A percentile compares a stretch with the other conserved stretches of the same genome.
Evolutionary conservation across 2,797 vertebrate species (phyloP).

Genomic region (Aulostomus chinensis): DNA sequence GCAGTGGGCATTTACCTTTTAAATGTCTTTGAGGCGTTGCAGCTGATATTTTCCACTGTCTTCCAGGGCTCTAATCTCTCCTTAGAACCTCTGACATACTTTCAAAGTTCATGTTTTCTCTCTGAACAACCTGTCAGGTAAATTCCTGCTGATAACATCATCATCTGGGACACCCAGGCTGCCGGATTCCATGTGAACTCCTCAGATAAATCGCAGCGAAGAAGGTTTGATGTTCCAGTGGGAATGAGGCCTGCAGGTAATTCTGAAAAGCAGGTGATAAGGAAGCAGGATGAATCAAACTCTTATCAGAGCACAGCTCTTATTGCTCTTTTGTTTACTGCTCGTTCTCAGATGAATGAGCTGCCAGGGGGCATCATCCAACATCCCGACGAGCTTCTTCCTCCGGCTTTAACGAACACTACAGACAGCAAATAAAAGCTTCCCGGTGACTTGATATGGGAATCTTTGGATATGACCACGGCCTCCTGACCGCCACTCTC

Average conservation of each 20-base stretch:
- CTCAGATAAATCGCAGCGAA: constrained; percentile 3
- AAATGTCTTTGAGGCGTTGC: too few relatives aligned
- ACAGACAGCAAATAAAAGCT: background rate
- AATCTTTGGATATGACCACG: too few relatives aligned
- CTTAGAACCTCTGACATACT: too few relatives aligned
- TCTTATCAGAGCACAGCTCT: constrained; percentile 34
- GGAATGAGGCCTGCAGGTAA: constrained; percentile 27
- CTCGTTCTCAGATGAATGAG: constrained; percentile 27
- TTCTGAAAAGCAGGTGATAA: constrained; percentile 37
- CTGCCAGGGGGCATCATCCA: constrained; percentile 20
- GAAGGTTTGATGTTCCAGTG: background rate
- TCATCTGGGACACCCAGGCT: background rate
- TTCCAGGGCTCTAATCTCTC: too few relatives aligned
- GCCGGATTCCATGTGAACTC: constrained; percentile 1
- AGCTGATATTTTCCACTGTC: too few relatives aligned
- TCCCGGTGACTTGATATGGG: too few relatives aligned
- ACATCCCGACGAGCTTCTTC: constrained; percentile 19
- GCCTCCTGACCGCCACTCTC: too few relatives aligned
- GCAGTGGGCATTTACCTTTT: too few relatives aligned
- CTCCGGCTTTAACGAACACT: background rate
- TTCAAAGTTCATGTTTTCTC: background rate
- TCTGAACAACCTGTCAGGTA: background rate
- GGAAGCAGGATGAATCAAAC: constrained; percentile 40
- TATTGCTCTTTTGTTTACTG: constrained; percentile 42
- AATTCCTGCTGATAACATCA: background rate